Conservation (phyloP, 2,113 vertebrate species). For the Aegithalos caudatus region DNA sequence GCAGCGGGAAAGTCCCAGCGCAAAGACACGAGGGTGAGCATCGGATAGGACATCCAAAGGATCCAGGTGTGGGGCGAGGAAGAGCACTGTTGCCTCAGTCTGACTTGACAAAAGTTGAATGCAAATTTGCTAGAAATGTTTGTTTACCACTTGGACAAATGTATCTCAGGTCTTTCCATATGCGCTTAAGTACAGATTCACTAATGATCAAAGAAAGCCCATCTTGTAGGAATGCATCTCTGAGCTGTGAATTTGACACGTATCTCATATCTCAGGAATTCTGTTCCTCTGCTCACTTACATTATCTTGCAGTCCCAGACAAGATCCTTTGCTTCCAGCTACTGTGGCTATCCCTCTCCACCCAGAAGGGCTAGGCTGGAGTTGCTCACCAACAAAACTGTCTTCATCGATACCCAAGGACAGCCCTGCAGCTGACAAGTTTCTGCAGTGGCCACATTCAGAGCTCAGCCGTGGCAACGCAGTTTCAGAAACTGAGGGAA, state of each 20-base stretch:
- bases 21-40: rapidly evolving
- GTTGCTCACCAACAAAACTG: not conserved
- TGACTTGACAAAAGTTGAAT: not conserved
- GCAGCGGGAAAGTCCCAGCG: not conserved
- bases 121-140: not conserved
- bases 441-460: not conserved
- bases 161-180: not conserved
- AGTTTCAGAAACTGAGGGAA: not conserved
- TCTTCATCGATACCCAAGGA: not conserved
- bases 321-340: not conserved
- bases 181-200: not conserved
- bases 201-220: not conserved
- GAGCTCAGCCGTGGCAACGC: rapidly evolving
- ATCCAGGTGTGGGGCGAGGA: rapidly evolving
- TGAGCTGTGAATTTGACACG: rapidly evolving
- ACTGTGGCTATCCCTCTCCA: not conserved
- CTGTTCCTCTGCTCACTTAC: not conserved
- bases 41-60: too few species aligned
- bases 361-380: not conserved
- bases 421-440: not conserved
- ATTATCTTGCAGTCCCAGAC: not conserved
- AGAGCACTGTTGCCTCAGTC: too few species aligned
- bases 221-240: not conserved
- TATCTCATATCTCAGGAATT: not conserved
- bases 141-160: not conserved